Evolutionary conservation across 64 coral and sea anemone genomes (phyloP), one percentile per base, ranked within the genome.

Genomic region (Cladopsammia gracilis): DNA sequence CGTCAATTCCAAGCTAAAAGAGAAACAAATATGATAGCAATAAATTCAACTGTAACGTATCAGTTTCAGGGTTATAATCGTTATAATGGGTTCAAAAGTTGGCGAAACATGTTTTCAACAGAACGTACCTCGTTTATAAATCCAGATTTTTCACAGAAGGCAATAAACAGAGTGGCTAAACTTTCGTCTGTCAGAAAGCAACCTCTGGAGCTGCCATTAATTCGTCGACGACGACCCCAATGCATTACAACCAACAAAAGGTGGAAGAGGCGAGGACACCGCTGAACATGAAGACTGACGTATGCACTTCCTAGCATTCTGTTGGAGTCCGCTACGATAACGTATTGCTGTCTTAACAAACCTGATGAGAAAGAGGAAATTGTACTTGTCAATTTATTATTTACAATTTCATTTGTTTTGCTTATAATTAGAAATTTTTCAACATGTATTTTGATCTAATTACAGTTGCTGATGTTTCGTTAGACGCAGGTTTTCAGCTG

Each of bases 241-340:
- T 93, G 90, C 86, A 96, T 96, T 11, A 96, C 24, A 25, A 96
- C 73, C 61, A 93, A 47, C 77, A 96, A 78, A 50, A 96, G 47
- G 70, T 89, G 86, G 34, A 96, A 23, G 23, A 96, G 78, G 44
- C 58, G 73, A 70, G 95, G 95, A 66, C 90, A 89, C 61, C 71
- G 90, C 85, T 89, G 90, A 52, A 96, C 58, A 25, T 96, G 90
- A 56, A 86, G 26, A 89, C 67, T 16, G 61, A 96, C 88, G 46
- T 96, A 96, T 0, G 58, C 77, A 52, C 80, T 80, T 49, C 77
- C 75, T 19, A 93, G 86, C 26, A 96, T 34, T 64, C 88, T 71
- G 45, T 24, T 26, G 9, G 43, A 62, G 59, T 96, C 89, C 8
- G 86, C 60, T 64, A 86, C 85, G 48, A 96, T 92, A 11, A 80